These are phyloP conservation scores for Galerucella pusilla DNA, from an alignment of 2,888 invertebrate genomes.

Conservation along the genomic window DNA sequence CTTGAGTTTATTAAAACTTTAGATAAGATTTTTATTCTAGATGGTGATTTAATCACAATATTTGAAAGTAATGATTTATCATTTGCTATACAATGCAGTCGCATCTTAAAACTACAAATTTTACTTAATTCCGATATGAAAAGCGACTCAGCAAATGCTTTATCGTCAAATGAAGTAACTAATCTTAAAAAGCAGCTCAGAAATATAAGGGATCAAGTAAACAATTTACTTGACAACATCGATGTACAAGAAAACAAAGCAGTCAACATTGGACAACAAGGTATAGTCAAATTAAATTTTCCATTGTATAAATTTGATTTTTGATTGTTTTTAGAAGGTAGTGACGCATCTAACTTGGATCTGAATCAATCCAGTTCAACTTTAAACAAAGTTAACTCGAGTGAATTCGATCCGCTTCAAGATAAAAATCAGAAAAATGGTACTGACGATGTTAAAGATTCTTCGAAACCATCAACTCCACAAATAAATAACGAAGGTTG, in stretches of 20 bases:
- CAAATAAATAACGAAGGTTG: slow-evolving; percentile 50
- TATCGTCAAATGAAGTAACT: slow-evolving; percentile 62
- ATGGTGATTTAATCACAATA: slow-evolving; percentile 78
- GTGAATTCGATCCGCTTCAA: slow-evolving; percentile 72
- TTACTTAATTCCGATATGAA: slow-evolving; percentile 64
- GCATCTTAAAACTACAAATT: slow-evolving; percentile 73
- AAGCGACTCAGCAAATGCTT: slow-evolving; percentile 50
- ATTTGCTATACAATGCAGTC: slow-evolving; percentile 76
- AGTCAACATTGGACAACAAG: slow-evolving; percentile 45
- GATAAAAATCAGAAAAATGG: slow-evolving; percentile 60
- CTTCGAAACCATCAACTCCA: slow-evolving; percentile 54
- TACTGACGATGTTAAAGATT: slow-evolving; percentile 55
- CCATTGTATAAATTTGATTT: neutral
- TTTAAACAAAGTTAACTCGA: slow-evolving; percentile 64
- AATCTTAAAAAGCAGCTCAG: slow-evolving; percentile 65
- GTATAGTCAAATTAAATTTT: slow-evolving; percentile 36
- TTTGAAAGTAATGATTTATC: slow-evolving; percentile 77
- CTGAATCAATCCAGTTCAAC: slow-evolving; percentile 45
- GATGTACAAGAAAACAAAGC: slow-evolving; percentile 58
- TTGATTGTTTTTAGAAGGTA: slow-evolving; percentile 30
- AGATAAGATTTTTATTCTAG: slow-evolving; percentile 59
- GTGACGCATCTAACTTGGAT: slow-evolving; percentile 42
- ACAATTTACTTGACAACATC: slow-evolving; percentile 69
- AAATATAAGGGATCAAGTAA: slow-evolving; percentile 71
- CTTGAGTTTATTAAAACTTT: too few relatives aligned